phyloP scores from a whole-genome alignment of 2,797 vertebrate species.

The Trachurus trachurus region DNA sequence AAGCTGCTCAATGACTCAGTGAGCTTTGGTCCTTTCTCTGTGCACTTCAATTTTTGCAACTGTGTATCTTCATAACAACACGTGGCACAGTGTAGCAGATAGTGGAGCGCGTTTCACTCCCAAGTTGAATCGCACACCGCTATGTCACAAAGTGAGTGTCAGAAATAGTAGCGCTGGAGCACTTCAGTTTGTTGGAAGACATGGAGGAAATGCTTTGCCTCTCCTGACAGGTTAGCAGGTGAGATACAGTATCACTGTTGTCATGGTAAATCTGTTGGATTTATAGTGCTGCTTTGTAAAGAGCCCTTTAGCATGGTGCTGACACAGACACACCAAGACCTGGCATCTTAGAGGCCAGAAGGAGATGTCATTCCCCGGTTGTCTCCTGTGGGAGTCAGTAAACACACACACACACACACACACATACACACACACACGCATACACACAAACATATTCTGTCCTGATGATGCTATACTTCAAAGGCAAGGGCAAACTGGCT shows the following conservation, averaged over 20 bases:
- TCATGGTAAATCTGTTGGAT: constrained; percentile 22
- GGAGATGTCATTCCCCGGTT: neutral
- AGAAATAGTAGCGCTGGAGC: neutral
- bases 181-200: constrained; percentile 14
- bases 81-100: constrained; percentile 19
- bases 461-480: constrained; percentile 22
- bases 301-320: constrained; percentile 2
- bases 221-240: constrained; percentile 26
- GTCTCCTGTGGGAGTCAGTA: neutral
- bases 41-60: constrained; percentile 26
- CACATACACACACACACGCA: neutral
- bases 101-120: constrained; percentile 11
- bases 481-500: constrained; percentile 37
- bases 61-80: constrained; percentile 39
- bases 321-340: constrained; percentile 28
- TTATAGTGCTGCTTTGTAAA: constrained; percentile 23
- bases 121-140: constrained; percentile 20
- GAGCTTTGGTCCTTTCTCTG: neutral
- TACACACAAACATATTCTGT: neutral
- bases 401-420: neutral
- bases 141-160: constrained; percentile 2
- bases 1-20: neutral
- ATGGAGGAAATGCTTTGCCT: constrained; percentile 12
- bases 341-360: neutral
- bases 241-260: constrained; percentile 6